Base-by-base conservation (phyloP, 2,797 vertebrate species). In the Channallabes apus region DNA sequence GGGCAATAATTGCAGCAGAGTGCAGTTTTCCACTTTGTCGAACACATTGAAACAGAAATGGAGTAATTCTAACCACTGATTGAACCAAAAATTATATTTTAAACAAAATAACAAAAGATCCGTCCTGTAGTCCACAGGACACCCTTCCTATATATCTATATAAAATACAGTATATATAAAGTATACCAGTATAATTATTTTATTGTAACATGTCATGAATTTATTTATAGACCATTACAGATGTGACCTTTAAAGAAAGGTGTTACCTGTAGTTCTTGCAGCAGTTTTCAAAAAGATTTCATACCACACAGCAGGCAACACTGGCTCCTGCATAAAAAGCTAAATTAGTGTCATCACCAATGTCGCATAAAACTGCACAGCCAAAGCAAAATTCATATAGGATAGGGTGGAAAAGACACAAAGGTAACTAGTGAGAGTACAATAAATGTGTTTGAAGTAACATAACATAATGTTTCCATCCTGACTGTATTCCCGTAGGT, bases 261-360 rank as follows among this genome's bases (percentile, higher is more conserved):
- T n/a, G 24, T 75, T 51, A 27, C 15, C 20, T 20, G 35, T 71
- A 71, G 35, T 41, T 41, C 68, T 41, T 14, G 20, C 46, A 56
- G n/a, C 46, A 75, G 22, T 35, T 6, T 59, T 35, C 29, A 22
- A 14, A 32, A 77, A 59, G 17, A 56, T 32, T 18, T 78, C 17
- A 6, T 78, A 38, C 12, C 56, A 61, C 32, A 41, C 76, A 78
- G 76, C 76, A 61, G 58, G 62, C 61, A 22, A 32, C n/a, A 22
- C 58, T 15, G 32, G 11, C 38, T 65, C 59, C 24, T 20, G 38
- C n/a, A 80, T 67, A 65, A 65, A 65, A 65, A 27, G 59, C 24
- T 65, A 80, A 41, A 65, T 80, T 80, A 65, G 7, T 46, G n/a
- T 51, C 61, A 38, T 80, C 78, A 79, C 77, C 58, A 62, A 17